Evolutionary conservation across 2,888 invertebrate species (phyloP).

Genomic region (Oscheius sp.): DNA sequence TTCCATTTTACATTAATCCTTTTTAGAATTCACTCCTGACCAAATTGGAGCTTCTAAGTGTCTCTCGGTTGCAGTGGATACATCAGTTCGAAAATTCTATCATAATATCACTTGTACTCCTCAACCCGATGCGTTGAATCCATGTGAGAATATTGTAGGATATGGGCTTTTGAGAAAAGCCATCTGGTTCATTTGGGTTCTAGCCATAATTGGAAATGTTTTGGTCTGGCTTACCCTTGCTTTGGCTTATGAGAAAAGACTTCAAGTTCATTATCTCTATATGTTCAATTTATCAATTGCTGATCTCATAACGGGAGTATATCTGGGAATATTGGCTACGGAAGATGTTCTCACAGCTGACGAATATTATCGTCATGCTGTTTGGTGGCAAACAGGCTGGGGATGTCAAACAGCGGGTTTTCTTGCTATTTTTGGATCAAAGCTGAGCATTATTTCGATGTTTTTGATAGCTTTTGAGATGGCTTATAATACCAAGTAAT

Average conservation of each 20-base stretch:
- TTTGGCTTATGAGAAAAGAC: slow-evolving; percentile 70
- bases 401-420: slow-evolving; percentile 94
- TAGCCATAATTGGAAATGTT: slow-evolving; percentile 89
- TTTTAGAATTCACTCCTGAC: slow-evolving; percentile 33
- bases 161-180: slow-evolving; percentile 74
- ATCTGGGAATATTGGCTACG: slow-evolving; percentile 89
- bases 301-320: slow-evolving; percentile 94
- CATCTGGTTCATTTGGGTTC: slow-evolving; percentile 94
- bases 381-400: slow-evolving; percentile 89
- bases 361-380: slow-evolving; percentile 93
- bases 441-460: slow-evolving; percentile 91
- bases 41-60: slow-evolving; percentile 46
- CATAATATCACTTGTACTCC: slow-evolving; percentile 73
- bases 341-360: slow-evolving; percentile 94
- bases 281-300: slow-evolving; percentile 96
- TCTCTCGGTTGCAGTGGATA: slow-evolving; percentile 38
- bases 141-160: slow-evolving; percentile 91
- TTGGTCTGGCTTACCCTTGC: slow-evolving; percentile 76
- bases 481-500: slow-evolving; percentile 65
- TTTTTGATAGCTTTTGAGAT: slow-evolving; percentile 80
- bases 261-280: slow-evolving; percentile 94
- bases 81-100: slow-evolving; percentile 45
- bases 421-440: slow-evolving; percentile 87
- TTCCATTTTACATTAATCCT: not conserved
- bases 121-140: slow-evolving; percentile 83